Evolutionary conservation across 2,797 vertebrate species (phyloP).

Genomic region (Lateolabrax maculatus): DNA sequence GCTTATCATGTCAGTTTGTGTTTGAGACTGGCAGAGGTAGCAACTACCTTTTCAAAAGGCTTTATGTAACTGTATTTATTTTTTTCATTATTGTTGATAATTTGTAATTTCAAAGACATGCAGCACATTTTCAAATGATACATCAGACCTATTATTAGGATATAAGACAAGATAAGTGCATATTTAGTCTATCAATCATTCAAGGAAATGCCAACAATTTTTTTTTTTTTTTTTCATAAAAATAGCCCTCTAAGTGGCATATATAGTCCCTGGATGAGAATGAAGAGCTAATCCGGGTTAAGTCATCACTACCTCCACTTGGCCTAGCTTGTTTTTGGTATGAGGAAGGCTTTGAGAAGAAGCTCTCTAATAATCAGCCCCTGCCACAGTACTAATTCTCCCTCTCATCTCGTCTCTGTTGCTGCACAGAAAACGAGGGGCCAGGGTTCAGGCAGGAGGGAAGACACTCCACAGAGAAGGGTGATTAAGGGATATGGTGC

Average conservation of each 20-base stretch:
- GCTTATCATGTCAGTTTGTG: constrained; percentile 18
- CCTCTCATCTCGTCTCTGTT: constrained; percentile 61
- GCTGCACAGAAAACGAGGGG: constrained; percentile 53
- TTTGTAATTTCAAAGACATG: constrained; percentile 17
- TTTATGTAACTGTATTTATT: background rate
- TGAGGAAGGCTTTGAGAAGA: constrained; percentile 51
- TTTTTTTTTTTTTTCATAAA: background rate
- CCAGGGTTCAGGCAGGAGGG: constrained; percentile 61
- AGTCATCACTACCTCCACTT: constrained; percentile 59
- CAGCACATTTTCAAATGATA: constrained; percentile 22
- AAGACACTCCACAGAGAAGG: constrained; percentile 56
- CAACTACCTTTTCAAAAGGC: constrained; percentile 4
- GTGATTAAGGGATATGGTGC: constrained; percentile 64
- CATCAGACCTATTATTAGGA: background rate
- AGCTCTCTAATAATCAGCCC: constrained; percentile 59
- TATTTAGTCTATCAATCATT: constrained; percentile 15
- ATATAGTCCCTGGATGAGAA: constrained; percentile 15
- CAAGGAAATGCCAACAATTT: background rate
- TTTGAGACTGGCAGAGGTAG: constrained; percentile 19
- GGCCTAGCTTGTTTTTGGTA: constrained; percentile 52
- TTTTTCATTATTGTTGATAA: background rate
- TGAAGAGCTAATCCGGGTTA: constrained; percentile 55
- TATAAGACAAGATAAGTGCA: constrained; percentile 29
- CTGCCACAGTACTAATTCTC: constrained; percentile 61
- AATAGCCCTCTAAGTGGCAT: constrained; percentile 26